phyloP scores from a whole-genome alignment of 1,140 invertebrate species.

The Orchesella cincta region DNA sequence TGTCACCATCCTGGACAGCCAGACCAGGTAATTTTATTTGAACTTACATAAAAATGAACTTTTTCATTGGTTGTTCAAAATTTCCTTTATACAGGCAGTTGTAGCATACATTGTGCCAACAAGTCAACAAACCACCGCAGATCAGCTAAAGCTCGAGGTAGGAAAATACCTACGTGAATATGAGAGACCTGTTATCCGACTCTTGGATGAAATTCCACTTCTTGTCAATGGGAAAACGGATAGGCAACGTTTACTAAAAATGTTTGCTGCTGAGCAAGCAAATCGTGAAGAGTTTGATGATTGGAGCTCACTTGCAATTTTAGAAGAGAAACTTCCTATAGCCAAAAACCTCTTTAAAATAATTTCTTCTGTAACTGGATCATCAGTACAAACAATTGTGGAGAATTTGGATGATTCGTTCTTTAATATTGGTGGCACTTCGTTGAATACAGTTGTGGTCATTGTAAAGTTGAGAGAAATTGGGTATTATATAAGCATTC shows the following conservation, averaged over 20 bases:
- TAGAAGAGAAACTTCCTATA: slow-evolving; percentile 61
- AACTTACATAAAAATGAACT: no score
- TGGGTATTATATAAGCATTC: slow-evolving; percentile 58
- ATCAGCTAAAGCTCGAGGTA: slow-evolving; percentile 59
- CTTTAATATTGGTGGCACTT: slow-evolving; percentile 82
- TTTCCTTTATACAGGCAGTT: no score
- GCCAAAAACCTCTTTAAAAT: slow-evolving; percentile 60
- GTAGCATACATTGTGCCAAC: slow-evolving; percentile 71
- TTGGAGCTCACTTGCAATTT: slow-evolving; percentile 55
- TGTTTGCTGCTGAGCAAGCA: slow-evolving; percentile 61
- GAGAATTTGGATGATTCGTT: slow-evolving; percentile 68
- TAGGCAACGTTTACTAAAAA: slow-evolving; percentile 70
- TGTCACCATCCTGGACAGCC: slow-evolving; percentile 75
- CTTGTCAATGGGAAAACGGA: slow-evolving; percentile 84
- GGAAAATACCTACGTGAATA: slow-evolving; percentile 28
- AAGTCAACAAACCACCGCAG: slow-evolving; percentile 65
- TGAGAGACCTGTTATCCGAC: slow-evolving; percentile 39
- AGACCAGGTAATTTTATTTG: slow-evolving; percentile 66
- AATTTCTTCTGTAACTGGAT: slow-evolving; percentile 48
- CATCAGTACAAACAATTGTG: slow-evolving; percentile 31
- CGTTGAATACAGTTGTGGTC: slow-evolving; percentile 78
- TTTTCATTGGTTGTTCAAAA: no score
- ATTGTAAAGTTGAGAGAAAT: slow-evolving; percentile 67
- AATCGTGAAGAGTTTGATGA: slow-evolving; percentile 36
- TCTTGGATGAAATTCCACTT: slow-evolving; percentile 72